These are phyloP conservation scores for Butastur rufipennis DNA, from an alignment of 2,113 vertebrate species.

Conservation along the genomic window DNA sequence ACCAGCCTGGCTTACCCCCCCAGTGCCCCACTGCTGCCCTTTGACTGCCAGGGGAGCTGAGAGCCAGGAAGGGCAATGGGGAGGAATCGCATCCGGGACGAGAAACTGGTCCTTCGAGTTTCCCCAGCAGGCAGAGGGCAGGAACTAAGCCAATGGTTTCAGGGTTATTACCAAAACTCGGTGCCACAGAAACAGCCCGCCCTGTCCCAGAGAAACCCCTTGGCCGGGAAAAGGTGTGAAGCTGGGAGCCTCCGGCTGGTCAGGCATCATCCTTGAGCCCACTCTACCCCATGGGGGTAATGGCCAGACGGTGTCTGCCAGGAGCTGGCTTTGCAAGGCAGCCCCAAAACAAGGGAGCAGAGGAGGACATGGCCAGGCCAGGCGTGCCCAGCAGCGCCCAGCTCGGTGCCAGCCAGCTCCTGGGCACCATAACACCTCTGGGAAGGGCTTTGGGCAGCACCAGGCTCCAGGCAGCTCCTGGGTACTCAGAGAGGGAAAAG, in stretches of 20 bases:
- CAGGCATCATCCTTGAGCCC: rapidly evolving
- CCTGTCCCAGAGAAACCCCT: neutral
- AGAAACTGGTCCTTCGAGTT: conserved; percentile 43
- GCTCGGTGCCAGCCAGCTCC: neutral
- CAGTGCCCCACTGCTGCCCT: neutral
- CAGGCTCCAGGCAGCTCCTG: neutral
- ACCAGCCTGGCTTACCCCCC: neutral
- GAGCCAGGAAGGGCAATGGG: rapidly evolving
- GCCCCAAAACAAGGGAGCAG: neutral
- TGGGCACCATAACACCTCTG: neutral
- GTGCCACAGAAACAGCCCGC: neutral
- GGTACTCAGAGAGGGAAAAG: rapidly evolving
- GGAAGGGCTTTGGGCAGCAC: neutral
- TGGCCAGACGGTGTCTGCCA: neutral
- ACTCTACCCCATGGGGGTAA: rapidly evolving
- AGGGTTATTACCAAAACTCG: neutral
- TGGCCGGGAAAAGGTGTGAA: neutral
- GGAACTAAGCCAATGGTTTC: neutral
- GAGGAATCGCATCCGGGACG: neutral
- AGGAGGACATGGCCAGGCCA: neutral
- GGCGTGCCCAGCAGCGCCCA: rapidly evolving
- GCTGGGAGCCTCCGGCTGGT: rapidly evolving
- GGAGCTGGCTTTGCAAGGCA: neutral
- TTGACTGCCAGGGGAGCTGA: neutral
- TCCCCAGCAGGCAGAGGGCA: neutral